Evolutionary conservation across 2,113 vertebrate genomes (phyloP).

Genomic region (Colossoma macropomum): DNA sequence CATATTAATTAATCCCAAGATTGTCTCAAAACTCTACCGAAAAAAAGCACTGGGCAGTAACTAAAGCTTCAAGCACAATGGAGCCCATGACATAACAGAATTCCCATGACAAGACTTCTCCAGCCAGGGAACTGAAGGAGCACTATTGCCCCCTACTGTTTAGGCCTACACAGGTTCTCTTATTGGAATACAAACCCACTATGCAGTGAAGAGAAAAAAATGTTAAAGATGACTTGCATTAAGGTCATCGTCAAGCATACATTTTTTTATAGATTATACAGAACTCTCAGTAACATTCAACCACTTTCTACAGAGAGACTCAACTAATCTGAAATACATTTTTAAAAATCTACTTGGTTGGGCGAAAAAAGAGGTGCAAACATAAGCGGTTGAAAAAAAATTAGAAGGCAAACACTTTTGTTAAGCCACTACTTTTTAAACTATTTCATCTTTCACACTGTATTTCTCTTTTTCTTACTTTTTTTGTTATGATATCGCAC

Average conservation of each 20-base stretch:
- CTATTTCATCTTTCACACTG: background rate
- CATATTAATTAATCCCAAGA: background rate
- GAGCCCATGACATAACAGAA: constrained; percentile 14
- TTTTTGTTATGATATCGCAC: background rate
- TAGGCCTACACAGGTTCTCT: background rate
- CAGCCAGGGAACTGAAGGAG: constrained; percentile 8
- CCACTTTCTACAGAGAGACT: no score
- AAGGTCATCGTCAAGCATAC: background rate
- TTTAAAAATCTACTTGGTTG: no score
- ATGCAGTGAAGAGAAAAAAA: background rate
- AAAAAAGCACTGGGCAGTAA: background rate
- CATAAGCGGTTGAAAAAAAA: no score
- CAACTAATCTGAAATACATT: no score
- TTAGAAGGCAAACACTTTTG: no score
- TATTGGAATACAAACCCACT: background rate
- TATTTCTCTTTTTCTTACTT: background rate
- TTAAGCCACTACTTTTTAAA: background rate
- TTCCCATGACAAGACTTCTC: background rate
- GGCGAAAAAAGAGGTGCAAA: no score
- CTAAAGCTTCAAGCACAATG: background rate
- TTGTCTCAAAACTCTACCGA: background rate
- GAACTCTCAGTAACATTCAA: background rate
- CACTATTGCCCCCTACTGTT: constrained; percentile 34
- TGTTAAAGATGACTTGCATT: background rate
- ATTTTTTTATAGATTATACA: background rate